A percentile compares a stretch with the other conserved stretches of the same genome.
Conservation (phyloP, 2,888 invertebrate genomes). For the Siphonodentalium dalli region DNA sequence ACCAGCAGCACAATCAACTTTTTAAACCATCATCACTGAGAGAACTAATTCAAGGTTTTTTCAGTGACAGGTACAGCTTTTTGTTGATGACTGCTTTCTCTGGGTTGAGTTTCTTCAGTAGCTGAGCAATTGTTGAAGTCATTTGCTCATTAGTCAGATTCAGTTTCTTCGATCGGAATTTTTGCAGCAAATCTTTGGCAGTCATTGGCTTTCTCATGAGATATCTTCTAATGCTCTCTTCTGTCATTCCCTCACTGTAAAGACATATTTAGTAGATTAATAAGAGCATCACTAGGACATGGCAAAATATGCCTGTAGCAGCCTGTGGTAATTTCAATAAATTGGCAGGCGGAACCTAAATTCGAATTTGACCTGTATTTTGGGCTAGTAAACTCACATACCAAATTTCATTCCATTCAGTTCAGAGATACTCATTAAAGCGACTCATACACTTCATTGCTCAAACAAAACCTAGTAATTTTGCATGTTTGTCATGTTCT, state of each 20-base stretch:
- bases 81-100: slow-evolving; percentile 89
- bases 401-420: too few species aligned
- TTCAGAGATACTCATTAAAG: too few species aligned
- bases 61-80: slow-evolving; percentile 88
- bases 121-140: slow-evolving; percentile 91
- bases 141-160: slow-evolving; percentile 89
- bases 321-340: too few species aligned
- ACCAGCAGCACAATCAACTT: too few species aligned
- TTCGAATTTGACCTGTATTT: too few species aligned
- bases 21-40: too few species aligned
- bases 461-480: too few species aligned
- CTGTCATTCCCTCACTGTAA: slow-evolving; percentile 74
- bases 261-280: slow-evolving; percentile 1
- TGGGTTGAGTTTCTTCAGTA: slow-evolving; percentile 93
- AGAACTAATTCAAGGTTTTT: slow-evolving; percentile 43
- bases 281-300: neutral
- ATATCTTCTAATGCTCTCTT: slow-evolving; percentile 93
- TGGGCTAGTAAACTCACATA: too few species aligned
- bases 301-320: slow-evolving; percentile 1
- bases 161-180: slow-evolving; percentile 93
- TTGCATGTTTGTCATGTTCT: too few species aligned
- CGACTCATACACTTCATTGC: too few species aligned
- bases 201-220: slow-evolving; percentile 97
- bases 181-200: slow-evolving; percentile 91
- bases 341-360: too few species aligned